Base-by-base conservation (phyloP, 2,797 vertebrate species). In the Decapterus maruadsi region DNA sequence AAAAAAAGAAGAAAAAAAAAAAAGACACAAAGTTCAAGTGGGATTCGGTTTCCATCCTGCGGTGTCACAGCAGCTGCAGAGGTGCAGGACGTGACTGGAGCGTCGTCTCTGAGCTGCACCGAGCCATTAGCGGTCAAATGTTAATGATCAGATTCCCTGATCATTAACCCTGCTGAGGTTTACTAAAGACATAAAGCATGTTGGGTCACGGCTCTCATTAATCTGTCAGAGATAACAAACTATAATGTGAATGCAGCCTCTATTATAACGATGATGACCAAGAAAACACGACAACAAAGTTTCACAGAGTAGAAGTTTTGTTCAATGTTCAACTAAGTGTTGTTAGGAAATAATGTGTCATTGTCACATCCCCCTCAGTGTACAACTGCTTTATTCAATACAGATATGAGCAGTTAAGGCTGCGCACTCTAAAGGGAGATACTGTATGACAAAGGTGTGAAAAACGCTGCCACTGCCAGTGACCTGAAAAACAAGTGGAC, bases 81-180 rank as follows among this genome's bases (percentile, higher is more conserved):
- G 6, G 54, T 50, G 36, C 31, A 59, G 6, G 20, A 46, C 40
- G 56, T 60, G 65, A 72, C 45, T 53, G 14, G 40, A 26, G 4
- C 26, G 26, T 8, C 13, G 7, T n/a, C 3, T 55, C 20, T 40
- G 19, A 20, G 62, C 54, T 14, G 22, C 56, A 13, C 12, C 58
- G 34, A 69, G 53, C 36, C 42, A 14, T 68, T 38, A 61, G 43
- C 31, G 58, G 43, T 78, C 59, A 68, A 65, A 77, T 14, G 11
- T 75, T 76, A 81, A 58, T 34, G n/a, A 82, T 73, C 45, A 64
- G 43, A 57, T 67, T 58, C 16, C 50, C 40, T 4, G 16, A 62
- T 76, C 58, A 75, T 77, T 82, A 77, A 84, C 71, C 76, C 48
- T 38, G 68, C 51, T 75, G 70, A 78, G 40, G 50, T 66, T 74